Evolutionary conservation across 2,888 invertebrate genomes (phyloP).

Genomic region (Agelastica alni): DNA sequence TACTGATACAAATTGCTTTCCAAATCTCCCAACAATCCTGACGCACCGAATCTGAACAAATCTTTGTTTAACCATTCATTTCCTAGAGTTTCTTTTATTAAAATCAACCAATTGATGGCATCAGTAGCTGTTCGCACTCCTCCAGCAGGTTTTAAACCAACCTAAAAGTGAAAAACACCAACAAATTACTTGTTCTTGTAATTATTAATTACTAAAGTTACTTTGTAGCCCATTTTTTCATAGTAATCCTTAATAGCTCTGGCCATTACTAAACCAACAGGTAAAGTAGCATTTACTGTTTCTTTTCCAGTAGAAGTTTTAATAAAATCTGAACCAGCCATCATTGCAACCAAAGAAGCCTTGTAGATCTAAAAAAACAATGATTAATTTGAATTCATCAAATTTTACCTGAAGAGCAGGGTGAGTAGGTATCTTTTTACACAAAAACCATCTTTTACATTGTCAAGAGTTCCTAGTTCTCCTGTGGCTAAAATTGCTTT

Average conservation of each 20-base stretch:
- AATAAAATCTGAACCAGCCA: constrained; percentile 96
- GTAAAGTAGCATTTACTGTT: constrained; percentile 88
- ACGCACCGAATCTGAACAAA: constrained; percentile 93
- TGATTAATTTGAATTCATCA: no score
- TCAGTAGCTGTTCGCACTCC: constrained; percentile 87
- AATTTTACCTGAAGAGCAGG: no score
- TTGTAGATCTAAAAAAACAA: constrained; percentile 79
- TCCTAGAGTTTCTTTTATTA: constrained; percentile 85
- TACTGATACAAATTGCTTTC: constrained; percentile 60
- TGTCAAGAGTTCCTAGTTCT: constrained; percentile 82
- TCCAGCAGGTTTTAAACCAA: constrained; percentile 98
- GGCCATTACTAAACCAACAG: constrained; percentile 92
- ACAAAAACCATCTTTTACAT: no score
- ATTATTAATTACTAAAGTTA: no score
- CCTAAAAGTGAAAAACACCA: no score
- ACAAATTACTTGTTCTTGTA: no score
- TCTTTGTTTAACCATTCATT: constrained; percentile 79
- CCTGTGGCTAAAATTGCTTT: constrained; percentile 95
- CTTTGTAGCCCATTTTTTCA: constrained; percentile 70
- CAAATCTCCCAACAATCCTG: constrained; percentile 83
- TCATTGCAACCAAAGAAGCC: constrained; percentile 88
- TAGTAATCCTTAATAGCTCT: constrained; percentile 84
- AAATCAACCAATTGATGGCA: constrained; percentile 82
- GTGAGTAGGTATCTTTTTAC: no score
- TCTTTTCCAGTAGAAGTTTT: constrained; percentile 99